Conservation (phyloP, 2,888 invertebrate species). For the Xestia sexstrigata region DNA sequence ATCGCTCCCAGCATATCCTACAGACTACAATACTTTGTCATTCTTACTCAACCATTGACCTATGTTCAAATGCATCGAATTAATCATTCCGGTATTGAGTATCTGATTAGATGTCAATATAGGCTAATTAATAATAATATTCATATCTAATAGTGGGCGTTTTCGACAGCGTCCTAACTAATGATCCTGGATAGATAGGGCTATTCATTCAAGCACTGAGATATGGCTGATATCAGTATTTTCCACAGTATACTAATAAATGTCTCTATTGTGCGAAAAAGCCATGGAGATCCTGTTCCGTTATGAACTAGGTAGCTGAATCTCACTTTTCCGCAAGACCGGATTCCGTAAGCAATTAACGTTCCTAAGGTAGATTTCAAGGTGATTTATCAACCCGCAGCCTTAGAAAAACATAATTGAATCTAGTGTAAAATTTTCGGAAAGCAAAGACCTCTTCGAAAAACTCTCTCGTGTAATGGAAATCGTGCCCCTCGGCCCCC, state of each 20-base stretch:
- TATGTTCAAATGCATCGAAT: constrained; percentile 22
- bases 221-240: not conserved
- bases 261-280: not conserved
- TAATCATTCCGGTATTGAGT: constrained; percentile 35
- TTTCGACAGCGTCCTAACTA: constrained; percentile 31
- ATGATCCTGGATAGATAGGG: constrained; percentile 25
- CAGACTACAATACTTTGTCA: constrained; percentile 44
- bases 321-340: not conserved
- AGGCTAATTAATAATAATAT: constrained; percentile 35
- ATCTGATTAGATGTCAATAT: constrained; percentile 32
- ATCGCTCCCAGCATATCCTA: constrained; percentile 21
- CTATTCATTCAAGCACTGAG: not conserved
- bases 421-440: constrained; percentile 79
- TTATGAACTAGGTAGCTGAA: constrained; percentile 4
- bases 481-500: constrained; percentile 87
- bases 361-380: constrained; percentile 9
- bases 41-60: constrained; percentile 10
- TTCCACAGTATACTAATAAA: not conserved
- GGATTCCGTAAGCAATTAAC: constrained; percentile 37
- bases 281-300: not conserved
- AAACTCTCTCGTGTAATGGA: constrained; percentile 89
- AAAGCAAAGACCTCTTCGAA: constrained; percentile 82
- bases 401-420: constrained; percentile 69
- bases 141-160: constrained; percentile 36
- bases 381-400: constrained; percentile 45